Conservation (phyloP, 2,113 vertebrate genomes). For the Malurus alboscapulatus region DNA sequence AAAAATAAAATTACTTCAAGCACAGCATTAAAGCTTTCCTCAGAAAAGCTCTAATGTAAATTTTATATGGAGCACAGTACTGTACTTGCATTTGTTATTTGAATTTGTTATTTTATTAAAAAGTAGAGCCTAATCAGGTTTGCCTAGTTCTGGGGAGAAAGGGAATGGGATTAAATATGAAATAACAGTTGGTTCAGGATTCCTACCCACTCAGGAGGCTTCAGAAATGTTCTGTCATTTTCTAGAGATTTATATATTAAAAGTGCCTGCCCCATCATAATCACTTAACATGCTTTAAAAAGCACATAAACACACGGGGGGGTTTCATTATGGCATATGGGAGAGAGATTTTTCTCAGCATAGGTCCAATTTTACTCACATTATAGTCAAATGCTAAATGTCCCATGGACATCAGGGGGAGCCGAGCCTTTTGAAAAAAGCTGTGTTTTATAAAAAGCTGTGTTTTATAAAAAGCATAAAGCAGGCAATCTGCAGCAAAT, state of each 20-base stretch:
- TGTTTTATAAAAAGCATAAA: not conserved
- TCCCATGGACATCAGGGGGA: conserved; percentile 13
- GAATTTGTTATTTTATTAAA: conserved; percentile 60
- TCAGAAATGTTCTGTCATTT: conserved; percentile 39
- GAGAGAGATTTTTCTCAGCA: conserved; percentile 27
- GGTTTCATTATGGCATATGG: conserved; percentile 13
- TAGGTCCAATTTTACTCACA: conserved; percentile 19
- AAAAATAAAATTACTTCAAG: conserved; percentile 65
- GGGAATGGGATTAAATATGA: conserved; percentile 39
- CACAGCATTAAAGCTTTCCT: conserved; percentile 41
- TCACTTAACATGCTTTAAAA: conserved; percentile 40
- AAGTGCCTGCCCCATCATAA: conserved; percentile 38
- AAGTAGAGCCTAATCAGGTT: conserved; percentile 29
- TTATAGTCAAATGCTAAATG: conserved; percentile 32
- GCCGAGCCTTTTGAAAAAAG: not conserved
- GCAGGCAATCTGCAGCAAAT: not conserved
- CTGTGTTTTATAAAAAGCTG: not conserved
- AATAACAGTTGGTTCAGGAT: conserved; percentile 30
- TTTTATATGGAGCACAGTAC: conserved; percentile 26
- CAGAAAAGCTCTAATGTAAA: conserved; percentile 54
- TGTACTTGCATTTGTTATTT: conserved; percentile 33
- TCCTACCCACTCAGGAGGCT: conserved; percentile 11
- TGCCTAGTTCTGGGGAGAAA: conserved; percentile 22
- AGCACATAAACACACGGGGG: conserved; percentile 30
- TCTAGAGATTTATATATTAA: conserved; percentile 35